Evolutionary conservation across 2,113 vertebrate species (phyloP), one percentile per base, ranked within the genome.

Genomic region (Pantherophis guttatus): DNA sequence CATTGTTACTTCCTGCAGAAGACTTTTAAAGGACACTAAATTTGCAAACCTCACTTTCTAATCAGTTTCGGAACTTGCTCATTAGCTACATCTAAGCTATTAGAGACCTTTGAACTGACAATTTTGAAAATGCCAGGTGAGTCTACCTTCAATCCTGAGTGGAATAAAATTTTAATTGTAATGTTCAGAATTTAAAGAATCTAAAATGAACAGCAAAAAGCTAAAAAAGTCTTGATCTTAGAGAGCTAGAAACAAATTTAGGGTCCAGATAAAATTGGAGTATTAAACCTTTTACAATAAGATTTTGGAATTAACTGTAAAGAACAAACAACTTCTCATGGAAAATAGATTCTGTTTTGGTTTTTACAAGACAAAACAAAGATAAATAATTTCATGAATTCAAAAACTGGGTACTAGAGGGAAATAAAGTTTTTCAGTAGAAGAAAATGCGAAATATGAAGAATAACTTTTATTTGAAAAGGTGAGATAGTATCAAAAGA

Each of bases 1-100:
- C 96, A 97, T 97, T 97, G 97, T 96, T 97, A 96, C 92, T 93
- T 96, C 87, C 91, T 89, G 94, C 94, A 97, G 93, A 95, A 97
- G 95, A 96, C 33, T 81, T 81, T 44, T 44, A 81, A 81, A 81
- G 19, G 33, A 44, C 33, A 81, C 33, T 81, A 21, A 44, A 21
- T 81, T 44, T 0, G 3, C 75, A 81, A 81, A 44, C 1, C 17
- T 21, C 75, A 81, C 33, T 81, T 81, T 81, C 75, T 81, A 81
- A 81, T 81, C 75, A 81, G 33, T 81, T 81, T 44, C 0, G 19
- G 33, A 81, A 81, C 19, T 44, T 23, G 33, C 33, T 81, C 33
- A 44, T 81, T 81, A 81, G 19, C 75, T 9, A 44, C 33, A 21
- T 44, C 75, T 44, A 39, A 81, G 17, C 7, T 44, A 10, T 44